Evolutionary conservation across 2,888 invertebrate genomes (phyloP).

Genomic region (Plagodis dolabraria): DNA sequence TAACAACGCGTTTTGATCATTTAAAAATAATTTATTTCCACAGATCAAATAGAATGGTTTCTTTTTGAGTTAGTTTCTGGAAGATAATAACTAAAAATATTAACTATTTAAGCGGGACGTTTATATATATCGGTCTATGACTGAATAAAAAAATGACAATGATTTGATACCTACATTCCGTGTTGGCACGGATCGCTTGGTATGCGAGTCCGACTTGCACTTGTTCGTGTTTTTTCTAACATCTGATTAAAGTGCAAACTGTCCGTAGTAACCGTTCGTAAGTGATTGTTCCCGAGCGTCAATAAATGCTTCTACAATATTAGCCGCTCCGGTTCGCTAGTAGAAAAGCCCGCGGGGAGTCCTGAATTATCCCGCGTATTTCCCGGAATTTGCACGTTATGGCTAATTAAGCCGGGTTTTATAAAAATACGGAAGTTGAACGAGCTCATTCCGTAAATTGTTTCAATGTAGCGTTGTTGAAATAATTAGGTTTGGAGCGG

Average conservation of each 20-base stretch:
- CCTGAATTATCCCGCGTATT: conserved; percentile 6
- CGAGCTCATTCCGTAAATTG: conserved; percentile 16
- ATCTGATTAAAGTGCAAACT: background rate
- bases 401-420: conserved; percentile 17
- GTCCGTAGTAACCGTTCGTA: background rate
- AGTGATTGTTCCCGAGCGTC: background rate
- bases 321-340: background rate
- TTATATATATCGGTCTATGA: too few relatives aligned
- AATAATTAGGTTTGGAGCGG: conserved; percentile 12
- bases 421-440: conserved; percentile 14
- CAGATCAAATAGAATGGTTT: too few relatives aligned
- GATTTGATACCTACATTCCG: too few relatives aligned
- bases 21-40: too few relatives aligned
- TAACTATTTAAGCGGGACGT: too few relatives aligned
- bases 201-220: too few relatives aligned
- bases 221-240: too few relatives aligned
- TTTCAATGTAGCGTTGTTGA: conserved; percentile 17
- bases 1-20: too few relatives aligned
- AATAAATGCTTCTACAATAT: background rate
- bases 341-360: conserved; percentile 7
- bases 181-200: too few relatives aligned
- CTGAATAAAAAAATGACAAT: too few relatives aligned
- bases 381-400: conserved; percentile 14
- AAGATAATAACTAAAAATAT: too few relatives aligned
- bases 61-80: too few relatives aligned